Evolutionary conservation across 2,113 vertebrate species (phyloP).

Genomic region (Gallinago media): DNA sequence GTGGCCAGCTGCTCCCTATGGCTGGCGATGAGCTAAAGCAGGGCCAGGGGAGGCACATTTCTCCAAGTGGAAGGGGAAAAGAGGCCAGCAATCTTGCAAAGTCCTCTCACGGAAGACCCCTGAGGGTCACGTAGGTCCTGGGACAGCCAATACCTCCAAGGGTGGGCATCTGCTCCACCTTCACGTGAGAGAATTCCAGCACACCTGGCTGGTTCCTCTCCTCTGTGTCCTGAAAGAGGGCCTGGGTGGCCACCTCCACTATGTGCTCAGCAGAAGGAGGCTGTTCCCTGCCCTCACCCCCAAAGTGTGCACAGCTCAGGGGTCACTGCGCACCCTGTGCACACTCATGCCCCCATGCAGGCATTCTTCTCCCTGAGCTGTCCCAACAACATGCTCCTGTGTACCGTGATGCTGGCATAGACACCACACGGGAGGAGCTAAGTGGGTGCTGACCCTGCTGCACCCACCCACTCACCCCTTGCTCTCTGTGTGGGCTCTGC

Average conservation of each 20-base stretch:
- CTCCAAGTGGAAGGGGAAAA: neutral
- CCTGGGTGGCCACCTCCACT: neutral
- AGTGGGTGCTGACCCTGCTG: neutral
- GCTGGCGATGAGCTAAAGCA: rapidly evolving
- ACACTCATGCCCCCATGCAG: rapidly evolving
- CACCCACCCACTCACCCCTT: neutral
- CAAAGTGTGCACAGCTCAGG: neutral
- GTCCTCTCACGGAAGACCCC: neutral
- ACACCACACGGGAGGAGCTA: neutral
- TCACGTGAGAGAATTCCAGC: rapidly evolving
- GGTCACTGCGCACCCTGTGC: rapidly evolving
- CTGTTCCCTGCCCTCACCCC: neutral
- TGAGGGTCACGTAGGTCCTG: rapidly evolving
- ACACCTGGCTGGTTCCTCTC: rapidly evolving
- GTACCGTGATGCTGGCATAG: rapidly evolving
- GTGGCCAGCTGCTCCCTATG: rapidly evolving
- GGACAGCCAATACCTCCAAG: neutral
- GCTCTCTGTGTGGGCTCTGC: neutral
- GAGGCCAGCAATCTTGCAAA: neutral
- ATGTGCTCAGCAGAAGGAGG: rapidly evolving
- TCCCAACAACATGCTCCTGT: neutral
- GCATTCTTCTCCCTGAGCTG: too few species aligned
- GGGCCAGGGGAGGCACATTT: rapidly evolving
- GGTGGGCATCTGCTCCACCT: neutral
- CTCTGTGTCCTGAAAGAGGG: neutral